These are phyloP conservation scores for Eira barbara DNA, from an alignment of 2,113 vertebrate genomes.

Conservation along the genomic window DNA sequence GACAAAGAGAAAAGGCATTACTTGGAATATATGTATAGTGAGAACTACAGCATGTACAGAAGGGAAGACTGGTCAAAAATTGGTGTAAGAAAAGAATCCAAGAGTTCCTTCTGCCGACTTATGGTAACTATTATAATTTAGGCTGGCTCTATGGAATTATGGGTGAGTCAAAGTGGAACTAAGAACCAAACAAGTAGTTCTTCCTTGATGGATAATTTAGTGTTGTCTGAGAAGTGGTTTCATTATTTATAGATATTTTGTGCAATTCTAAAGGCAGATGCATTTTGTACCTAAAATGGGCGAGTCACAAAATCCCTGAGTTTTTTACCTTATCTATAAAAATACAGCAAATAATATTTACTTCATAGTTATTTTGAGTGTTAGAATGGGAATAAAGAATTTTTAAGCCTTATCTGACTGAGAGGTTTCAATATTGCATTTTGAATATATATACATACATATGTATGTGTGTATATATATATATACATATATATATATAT, in stretches of 20 bases:
- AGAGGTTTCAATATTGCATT: neutral
- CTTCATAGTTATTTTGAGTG: neutral
- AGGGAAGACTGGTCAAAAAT: neutral
- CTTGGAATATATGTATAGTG: neutral
- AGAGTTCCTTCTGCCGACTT: neutral
- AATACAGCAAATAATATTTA: neutral
- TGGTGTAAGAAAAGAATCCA: neutral
- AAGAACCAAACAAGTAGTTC: neutral
- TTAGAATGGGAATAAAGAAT: neutral
- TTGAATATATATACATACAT: neutral
- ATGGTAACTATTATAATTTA: neutral
- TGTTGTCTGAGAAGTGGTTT: neutral
- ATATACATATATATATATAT: too few species aligned
- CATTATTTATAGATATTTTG: neutral
- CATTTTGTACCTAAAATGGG: neutral
- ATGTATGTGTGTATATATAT: too few species aligned
- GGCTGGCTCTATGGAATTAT: neutral
- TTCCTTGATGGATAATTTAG: conserved; percentile 18
- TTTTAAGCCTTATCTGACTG: neutral
- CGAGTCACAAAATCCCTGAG: neutral
- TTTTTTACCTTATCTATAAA: neutral
- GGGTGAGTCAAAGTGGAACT: neutral
- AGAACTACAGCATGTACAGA: neutral
- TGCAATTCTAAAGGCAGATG: neutral
- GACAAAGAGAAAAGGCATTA: neutral